Base-by-base conservation (phyloP, 1,140 invertebrate species). In the Musca domestica region DNA sequence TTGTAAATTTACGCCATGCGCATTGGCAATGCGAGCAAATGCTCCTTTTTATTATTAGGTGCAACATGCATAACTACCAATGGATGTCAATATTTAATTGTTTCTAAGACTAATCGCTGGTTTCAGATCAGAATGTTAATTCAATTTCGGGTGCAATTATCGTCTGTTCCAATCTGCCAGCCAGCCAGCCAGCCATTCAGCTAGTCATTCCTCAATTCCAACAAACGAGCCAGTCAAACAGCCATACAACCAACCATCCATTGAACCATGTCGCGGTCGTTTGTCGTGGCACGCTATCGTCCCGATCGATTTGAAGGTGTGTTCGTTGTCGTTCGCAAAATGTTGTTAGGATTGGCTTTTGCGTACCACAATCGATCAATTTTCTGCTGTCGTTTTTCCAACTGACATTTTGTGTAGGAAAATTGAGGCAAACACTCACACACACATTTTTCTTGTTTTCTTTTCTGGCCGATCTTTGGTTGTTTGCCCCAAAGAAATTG, bases 301-400 rank as follows among this genome's bases (percentile, higher is more conserved):
- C 34, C 34, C 34, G 34, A 41, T 41, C 34, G 34, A 41, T 41
- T 41, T 41, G 34, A 61, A 61, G 56, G 56, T 61, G 56, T 61
- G 56, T 61, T 61, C 34, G 56, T 41, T 41, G 34, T 41, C 34
- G 34, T 9, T 41, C 34, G 34, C 34, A 41, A 61, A 61, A 61
- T 34, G 17, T 34, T 17, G 27, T 61, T 34, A 61, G 56, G 56
- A 61, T 61, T 61, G 56, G 56, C 56, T 61, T 61, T 61, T 61
- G 56, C 56, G 56, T 61, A 61, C 56, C 27, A 61, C 56, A 56
- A 61, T 61, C 56, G 56, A 61, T 61, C 56, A 61, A 61, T 56
- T 56, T 56, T 56, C 25, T 41, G 34, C 34, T 41, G 34, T 41
- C 34, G 34, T 41, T 41, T 41, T 41, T 41, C 34, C 34, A 41